A percentile compares a stretch with the other conserved stretches of the same genome.
These are phyloP conservation scores for Crotalus viridis DNA, from an alignment of 2,113 vertebrate species.

Conservation along the genomic window DNA sequence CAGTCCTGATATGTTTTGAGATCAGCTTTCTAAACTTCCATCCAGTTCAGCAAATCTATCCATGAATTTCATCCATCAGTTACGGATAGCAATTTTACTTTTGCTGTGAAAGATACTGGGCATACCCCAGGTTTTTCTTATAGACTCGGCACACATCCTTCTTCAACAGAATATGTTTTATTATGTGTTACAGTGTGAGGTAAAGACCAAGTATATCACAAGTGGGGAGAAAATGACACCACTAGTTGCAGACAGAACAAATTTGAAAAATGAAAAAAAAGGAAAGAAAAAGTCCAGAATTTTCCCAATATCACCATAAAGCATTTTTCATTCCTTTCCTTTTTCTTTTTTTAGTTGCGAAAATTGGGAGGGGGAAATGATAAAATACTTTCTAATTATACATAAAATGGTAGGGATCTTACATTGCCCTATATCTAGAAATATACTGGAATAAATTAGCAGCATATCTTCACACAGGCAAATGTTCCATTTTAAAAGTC, in stretches of 20 bases:
- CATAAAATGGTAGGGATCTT: neutral
- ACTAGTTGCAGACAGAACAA: neutral
- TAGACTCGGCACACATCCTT: neutral
- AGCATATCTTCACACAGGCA: neutral
- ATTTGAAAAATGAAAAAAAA: neutral
- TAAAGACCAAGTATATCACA: neutral
- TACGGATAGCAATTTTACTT: neutral
- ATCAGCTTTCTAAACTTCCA: neutral
- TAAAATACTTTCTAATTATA: neutral
- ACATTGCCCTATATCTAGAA: neutral
- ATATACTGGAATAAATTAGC: neutral
- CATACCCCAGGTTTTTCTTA: neutral
- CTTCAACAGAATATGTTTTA: neutral
- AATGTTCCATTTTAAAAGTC: neutral
- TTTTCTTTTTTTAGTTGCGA: neutral
- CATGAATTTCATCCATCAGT: neutral
- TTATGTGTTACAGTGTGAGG: neutral
- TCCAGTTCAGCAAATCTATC: neutral
- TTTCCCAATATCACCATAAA: neutral
- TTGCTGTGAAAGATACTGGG: neutral
- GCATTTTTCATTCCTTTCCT: neutral
- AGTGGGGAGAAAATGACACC: neutral
- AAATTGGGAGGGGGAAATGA: neutral
- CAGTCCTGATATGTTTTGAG: neutral
- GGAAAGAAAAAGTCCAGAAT: neutral